Evolutionary conservation across 35 echinoderm and acorn worm species (phyloP), one percentile per base, ranked within the genome.

Genomic region (Strongylocentrotus purpuratus): DNA sequence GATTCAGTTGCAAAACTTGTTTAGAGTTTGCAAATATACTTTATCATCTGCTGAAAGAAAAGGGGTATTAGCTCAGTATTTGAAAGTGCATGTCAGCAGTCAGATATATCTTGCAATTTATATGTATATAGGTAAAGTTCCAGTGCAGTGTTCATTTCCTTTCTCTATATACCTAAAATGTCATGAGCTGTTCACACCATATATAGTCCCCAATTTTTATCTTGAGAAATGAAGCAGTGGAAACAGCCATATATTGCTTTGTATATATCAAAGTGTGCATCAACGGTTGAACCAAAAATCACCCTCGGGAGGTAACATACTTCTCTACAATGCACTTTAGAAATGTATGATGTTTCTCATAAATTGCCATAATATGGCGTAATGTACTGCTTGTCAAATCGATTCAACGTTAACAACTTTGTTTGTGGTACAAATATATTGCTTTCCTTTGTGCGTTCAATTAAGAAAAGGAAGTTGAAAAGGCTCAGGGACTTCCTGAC

Each of bases 381-480:
- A 78, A 78, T 78, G 65, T 28, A 78, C 28, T 7, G 22, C 65
- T 78, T 78, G 18, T 78, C 65, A 78, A n/a, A 78, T 78, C 65
- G 20, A 28, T 78, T n/a, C 65, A 78, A 78, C 28, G 65, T 78
- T 78, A 55, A 55, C 50, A 55, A 8, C 25, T 78, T 78, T 78
- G 65, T 78, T 78, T 78, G 65, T 78, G 20, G 65, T 78, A 78
- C n/a, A n/a, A 78, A 78, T 78, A 78, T 78, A 78, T 78, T 28
- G 28, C 22, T 78, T 78, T 78, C 7, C 65, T 28, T 78, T 78
- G 25, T 78, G 28, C 65, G 20, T 22, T 78, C 65, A 78, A 78
- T 78, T 78, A 28, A 78, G 52, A n/a, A 15, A 41, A 78, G 65
- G 65, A 78, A 78, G 28, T 78, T 7, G 22, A 78, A 78, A 78